phyloP scores from a whole-genome alignment of 2,113 vertebrate species.

The Paratilapia polleni region DNA sequence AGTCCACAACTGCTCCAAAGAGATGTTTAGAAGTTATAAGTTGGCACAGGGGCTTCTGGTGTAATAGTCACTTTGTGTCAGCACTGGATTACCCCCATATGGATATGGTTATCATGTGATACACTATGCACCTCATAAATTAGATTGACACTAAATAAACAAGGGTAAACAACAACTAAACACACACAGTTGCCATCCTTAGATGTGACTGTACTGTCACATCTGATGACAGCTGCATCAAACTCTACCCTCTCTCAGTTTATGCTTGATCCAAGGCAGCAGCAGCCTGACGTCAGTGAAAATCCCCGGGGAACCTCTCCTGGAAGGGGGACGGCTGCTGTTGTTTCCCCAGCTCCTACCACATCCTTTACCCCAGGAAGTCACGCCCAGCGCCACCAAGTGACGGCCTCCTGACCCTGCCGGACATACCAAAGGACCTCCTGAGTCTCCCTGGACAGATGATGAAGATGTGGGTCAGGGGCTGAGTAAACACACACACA shows the following conservation, averaged over 20 bases:
- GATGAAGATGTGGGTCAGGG: background rate
- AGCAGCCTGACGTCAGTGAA: slow-evolving; percentile 84
- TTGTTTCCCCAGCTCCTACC: slow-evolving; percentile 86
- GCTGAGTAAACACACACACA: background rate
- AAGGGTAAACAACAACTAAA: too few relatives aligned
- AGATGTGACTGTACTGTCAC: background rate
- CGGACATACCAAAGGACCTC: slow-evolving; percentile 85
- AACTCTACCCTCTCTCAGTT: slow-evolving; percentile 59
- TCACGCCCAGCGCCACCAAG: slow-evolving; percentile 86
- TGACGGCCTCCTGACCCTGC: slow-evolving; percentile 72
- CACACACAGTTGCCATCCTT: background rate
- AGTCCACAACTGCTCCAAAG: background rate
- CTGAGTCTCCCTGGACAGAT: slow-evolving; percentile 86
- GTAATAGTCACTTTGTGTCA: background rate
- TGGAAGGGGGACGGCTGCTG: slow-evolving; percentile 44
- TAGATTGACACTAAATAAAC: too few relatives aligned
- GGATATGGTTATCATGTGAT: background rate
- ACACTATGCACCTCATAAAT: background rate
- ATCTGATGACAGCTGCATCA: background rate
- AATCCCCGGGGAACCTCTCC: slow-evolving; percentile 86
- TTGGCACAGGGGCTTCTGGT: background rate
- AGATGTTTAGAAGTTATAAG: background rate
- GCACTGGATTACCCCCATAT: background rate
- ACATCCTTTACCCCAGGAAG: slow-evolving; percentile 91
- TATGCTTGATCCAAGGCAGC: slow-evolving; percentile 84